phyloP scores from a whole-genome alignment of 2,113 vertebrate genomes.

The Indicator indicator region DNA sequence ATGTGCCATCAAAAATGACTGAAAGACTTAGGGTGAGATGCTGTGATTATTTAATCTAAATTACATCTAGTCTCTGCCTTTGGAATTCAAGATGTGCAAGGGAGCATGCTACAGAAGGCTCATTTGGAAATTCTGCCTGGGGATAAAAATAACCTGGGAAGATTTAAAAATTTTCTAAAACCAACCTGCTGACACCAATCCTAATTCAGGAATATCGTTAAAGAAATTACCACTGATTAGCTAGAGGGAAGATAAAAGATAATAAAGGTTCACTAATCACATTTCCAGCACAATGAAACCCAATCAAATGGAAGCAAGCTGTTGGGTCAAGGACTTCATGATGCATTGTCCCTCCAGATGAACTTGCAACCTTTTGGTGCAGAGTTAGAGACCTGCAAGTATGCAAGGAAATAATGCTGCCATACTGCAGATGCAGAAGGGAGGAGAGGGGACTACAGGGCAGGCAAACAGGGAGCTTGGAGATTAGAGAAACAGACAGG shows the following conservation, averaged over 20 bases:
- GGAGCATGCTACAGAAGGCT: background rate
- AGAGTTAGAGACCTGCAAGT: background rate
- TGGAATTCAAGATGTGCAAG: slow-evolving; percentile 5
- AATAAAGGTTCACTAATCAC: slow-evolving; percentile 32
- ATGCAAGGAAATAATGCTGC: background rate
- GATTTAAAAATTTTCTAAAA: slow-evolving; percentile 54
- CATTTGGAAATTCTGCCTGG: slow-evolving; percentile 29
- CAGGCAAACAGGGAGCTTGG: background rate
- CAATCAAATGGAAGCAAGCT: background rate
- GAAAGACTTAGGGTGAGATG: background rate
- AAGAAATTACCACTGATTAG: slow-evolving; percentile 53
- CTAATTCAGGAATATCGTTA: slow-evolving; percentile 54
- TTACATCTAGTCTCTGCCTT: background rate
- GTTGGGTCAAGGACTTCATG: slow-evolving; percentile 17
- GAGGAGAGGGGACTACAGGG: background rate
- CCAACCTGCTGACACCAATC: slow-evolving; percentile 47
- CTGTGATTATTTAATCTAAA: slow-evolving; percentile 29
- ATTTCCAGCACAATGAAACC: slow-evolving; percentile 14
- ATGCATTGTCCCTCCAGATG: background rate
- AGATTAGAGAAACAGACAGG: background rate
- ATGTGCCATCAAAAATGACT: slow-evolving; percentile 8
- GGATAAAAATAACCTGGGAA: slow-evolving; percentile 57
- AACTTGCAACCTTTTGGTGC: background rate
- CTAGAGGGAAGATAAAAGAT: slow-evolving; percentile 18
- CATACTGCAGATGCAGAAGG: background rate